Evolutionary conservation across 2,888 invertebrate genomes (phyloP), one percentile per base, ranked within the genome.

Genomic region (Poecilus cupreus): DNA sequence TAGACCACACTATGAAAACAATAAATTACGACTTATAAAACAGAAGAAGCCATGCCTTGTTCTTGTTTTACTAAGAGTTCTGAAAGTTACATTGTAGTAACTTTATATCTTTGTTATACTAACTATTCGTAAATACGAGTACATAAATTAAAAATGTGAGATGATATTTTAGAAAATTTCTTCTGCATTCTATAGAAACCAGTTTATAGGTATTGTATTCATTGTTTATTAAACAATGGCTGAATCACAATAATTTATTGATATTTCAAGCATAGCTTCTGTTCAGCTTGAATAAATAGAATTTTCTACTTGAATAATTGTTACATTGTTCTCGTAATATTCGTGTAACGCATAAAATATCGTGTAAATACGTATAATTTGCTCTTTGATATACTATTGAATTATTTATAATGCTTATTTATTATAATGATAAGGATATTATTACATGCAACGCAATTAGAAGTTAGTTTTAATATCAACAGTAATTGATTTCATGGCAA

Each of bases 301-400:
- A 64, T 64, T 37, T 64, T 37, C 26, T 26, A 16, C 64, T 37
- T 64, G 64, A 64, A 64, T 64, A 64, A 64, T 64, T 64, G 64
- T 32, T 64, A 64, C 37, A 64, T 64, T 64, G 64, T 64, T 64
- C 37, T 64, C 18, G 16, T 64, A 64, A 64, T 64, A 64, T 64
- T 37, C 64, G 16, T 64, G 64, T 64, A 32, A 32, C 64, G 64
- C 37, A 64, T 64, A 64, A 26, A 64, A 37, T 64, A 37, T 64
- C 64, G 32, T 18, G 32, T 64, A 64, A 60, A 64, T 64, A 37
- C 37, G 11, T 26, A 16, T 64, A 37, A 64, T 64, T 37, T 64
- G 26, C 32, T 37, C 8, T 16, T 16, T 64, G 64, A 32, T 64
- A 64, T 16, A 10, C 60, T 26, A n/a, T 32, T 64, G 64, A 64